A percentile compares a stretch with the other conserved stretches of the same genome.
phyloP scores from a whole-genome alignment of 2,113 vertebrate genomes.

The Oostethus manadensis region DNA sequence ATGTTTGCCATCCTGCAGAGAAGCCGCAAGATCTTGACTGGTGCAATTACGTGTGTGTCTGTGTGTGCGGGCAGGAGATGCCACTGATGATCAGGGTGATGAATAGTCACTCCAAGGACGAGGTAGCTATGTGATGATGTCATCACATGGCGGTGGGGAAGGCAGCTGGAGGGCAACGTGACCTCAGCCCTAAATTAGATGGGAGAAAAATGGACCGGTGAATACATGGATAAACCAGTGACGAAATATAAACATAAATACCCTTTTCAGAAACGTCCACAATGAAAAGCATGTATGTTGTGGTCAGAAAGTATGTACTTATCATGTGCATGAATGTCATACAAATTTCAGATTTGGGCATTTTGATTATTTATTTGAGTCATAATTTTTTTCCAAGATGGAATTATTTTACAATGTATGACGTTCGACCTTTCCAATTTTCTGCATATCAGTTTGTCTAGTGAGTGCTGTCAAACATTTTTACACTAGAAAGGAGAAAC shows the following conservation, averaged over 20 bases:
- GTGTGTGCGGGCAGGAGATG: constrained; percentile 44
- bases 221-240: constrained; percentile 1
- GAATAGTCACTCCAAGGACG: constrained; percentile 58
- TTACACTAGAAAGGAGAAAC: too few species aligned
- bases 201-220: not conserved
- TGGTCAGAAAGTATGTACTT: too few species aligned
- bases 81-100: constrained; percentile 64
- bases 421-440: too few species aligned
- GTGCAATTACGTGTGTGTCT: constrained; percentile 28
- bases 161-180: constrained; percentile 55
- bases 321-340: too few species aligned
- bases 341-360: too few species aligned
- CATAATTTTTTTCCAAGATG: too few species aligned
- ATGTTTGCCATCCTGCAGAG: constrained; percentile 32
- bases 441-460: too few species aligned
- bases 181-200: constrained; percentile 50
- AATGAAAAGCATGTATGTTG: not conserved
- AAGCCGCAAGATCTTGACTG: constrained; percentile 14
- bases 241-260: not conserved
- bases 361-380: too few species aligned
- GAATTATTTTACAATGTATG: too few species aligned
- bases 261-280: not conserved
- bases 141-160: constrained; percentile 46
- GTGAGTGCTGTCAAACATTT: too few species aligned
- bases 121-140: constrained; percentile 60